Base-by-base conservation (phyloP, 1,140 invertebrate species). In the Mactra quadrangularis region DNA sequence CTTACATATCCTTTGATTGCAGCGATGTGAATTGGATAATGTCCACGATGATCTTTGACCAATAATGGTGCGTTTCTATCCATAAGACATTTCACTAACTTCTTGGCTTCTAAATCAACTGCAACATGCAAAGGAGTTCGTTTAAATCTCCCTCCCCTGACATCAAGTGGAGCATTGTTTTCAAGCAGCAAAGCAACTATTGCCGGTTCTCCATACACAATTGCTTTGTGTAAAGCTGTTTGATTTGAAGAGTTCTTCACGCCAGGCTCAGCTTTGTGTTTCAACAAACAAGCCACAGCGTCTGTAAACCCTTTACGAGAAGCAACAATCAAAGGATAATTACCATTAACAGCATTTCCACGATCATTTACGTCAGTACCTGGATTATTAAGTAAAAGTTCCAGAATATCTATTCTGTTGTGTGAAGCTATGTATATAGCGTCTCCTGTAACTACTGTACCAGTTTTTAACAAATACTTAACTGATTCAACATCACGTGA, bases 11-110 rank as follows among this genome's bases (percentile, higher is more conserved):
- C 78, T 25, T 27, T n/a, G 17, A 82, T 82, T 11, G 78, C 66
- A 15, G 78, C 78, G 47, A 47, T 55, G 41, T 70, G 66, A 33
- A 82, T 60, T 33, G 78, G 78, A 52, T 47, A 71, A 45, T 82
- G 78, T 50, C 78, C 78, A 19, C 68, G 25, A 29, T 72, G 25
- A 31, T 82, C 78, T 64, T 62, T 82, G 25, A 60, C 35, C 0
- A 25, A 11, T 22, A 60, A 41, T 15, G 53, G 11, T 25, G 72
- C 72, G 1, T 53, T 53, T 9, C 62, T 38, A 9, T 47, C 9
- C 0, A 76, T 35, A 13, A 76, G 31, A 9, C 13, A 15, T 62
- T 60, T 11, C 27, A 57, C 35, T 0, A 76, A 17, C 15, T 11
- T 27, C 47, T 11, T n/a, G 3, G 22, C 11, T 0, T 53, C 72